Evolutionary conservation across 37 sponge, comb jelly and placozoan genomes (phyloP).

Genomic region (Hormiphora californensis): DNA sequence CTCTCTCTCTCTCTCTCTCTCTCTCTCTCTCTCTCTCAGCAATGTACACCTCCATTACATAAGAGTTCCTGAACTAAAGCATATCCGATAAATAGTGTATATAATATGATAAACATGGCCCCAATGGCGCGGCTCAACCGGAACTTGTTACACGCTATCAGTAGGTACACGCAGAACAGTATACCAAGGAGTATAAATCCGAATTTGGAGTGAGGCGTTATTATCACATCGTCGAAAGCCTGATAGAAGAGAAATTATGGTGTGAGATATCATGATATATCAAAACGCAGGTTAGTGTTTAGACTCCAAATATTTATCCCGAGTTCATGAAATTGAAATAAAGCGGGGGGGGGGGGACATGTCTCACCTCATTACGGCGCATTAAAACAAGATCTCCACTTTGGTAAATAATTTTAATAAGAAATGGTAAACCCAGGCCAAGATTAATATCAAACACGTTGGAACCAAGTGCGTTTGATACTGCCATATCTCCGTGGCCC

Average conservation of each 20-base stretch:
- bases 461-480: constrained; percentile 86
- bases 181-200: constrained; percentile 67
- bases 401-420: constrained; percentile 63
- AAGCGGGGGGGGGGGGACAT: no score
- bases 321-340: no score
- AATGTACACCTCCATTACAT: constrained; percentile 60
- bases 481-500: constrained; percentile 89
- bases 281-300: no score
- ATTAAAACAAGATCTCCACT: constrained; percentile 36
- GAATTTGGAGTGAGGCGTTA: constrained; percentile 73
- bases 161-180: constrained; percentile 49
- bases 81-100: constrained; percentile 66
- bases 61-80: constrained; percentile 69
- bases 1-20: no score
- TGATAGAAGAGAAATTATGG: constrained; percentile 1
- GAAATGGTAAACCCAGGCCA: constrained; percentile 70
- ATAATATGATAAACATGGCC: constrained; percentile 61
- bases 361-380: neutral
- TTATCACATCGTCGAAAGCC: neutral
- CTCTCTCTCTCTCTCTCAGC: no score
- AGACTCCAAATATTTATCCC: no score
- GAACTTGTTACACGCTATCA: constrained; percentile 60
- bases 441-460: constrained; percentile 86
- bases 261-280: neutral
- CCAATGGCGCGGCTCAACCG: constrained; percentile 70